A percentile compares a stretch with the other conserved stretches of the same genome.
phyloP scores from a whole-genome alignment of 2,113 vertebrate species.

The Phodopus roborovskii region DNA sequence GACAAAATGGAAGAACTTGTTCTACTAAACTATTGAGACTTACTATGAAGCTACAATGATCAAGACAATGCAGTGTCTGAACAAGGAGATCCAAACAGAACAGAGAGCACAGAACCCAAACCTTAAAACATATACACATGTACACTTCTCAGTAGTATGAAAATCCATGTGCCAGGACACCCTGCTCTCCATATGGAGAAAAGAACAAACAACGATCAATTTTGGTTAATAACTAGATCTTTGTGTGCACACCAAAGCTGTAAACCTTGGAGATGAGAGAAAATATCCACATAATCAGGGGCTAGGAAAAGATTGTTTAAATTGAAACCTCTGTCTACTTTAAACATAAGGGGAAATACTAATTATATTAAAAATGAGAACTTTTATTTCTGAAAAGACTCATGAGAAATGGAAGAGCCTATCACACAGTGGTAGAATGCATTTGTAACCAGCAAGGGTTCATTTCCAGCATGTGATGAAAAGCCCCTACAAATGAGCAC shows the following conservation, averaged over 20 bases:
- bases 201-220: not conserved
- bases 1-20: constrained; percentile 56
- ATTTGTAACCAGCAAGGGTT: constrained; percentile 41
- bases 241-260: not conserved
- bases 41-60: constrained; percentile 46
- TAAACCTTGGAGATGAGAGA: constrained; percentile 22
- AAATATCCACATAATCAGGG: not conserved
- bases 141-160: not conserved
- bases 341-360: constrained; percentile 47
- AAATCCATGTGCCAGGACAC: not conserved
- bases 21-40: constrained; percentile 41
- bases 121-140: not conserved
- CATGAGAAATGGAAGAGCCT: constrained; percentile 36
- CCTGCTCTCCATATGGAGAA: not conserved
- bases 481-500: constrained; percentile 40
- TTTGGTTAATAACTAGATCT: not conserved
- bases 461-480: constrained; percentile 59
- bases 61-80: constrained; percentile 1
- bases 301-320: not conserved
- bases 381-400: constrained; percentile 24
- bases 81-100: constrained; percentile 40
- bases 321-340: not conserved
- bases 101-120: not conserved
- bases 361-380: constrained; percentile 7
- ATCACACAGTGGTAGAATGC: not conserved